Evolutionary conservation across 2,113 vertebrate genomes (phyloP), one percentile per base, ranked within the genome.

Genomic region (Colius striatus): DNA sequence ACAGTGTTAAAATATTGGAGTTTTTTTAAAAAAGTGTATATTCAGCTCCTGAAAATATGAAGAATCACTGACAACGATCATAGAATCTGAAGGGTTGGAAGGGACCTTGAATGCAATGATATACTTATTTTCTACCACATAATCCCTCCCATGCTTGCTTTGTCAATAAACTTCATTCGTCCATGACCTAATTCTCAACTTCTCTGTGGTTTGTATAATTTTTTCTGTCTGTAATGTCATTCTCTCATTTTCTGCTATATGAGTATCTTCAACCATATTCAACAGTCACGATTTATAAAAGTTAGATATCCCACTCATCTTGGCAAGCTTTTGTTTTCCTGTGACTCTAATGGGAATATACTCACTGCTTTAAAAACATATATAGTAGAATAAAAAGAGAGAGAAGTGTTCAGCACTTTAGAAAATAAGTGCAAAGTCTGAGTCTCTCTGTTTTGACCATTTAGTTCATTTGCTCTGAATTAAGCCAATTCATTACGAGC

Each of bases 211-310:
- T 53, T 34, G 16, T 41, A 38, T 12, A 21, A 2, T 34, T 48
- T 53, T 36, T 70, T 65, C 66, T 16, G 29, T 25, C 41, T 38
- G 36, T 62, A 20, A 57, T n/a, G 15, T 16, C 4, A 1, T 27
- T 53, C 21, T 62, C 30, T 73, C n/a, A 32, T 32, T 79, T 68
- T 30, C 41, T 88, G 14, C 9, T 58, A 1, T 10, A 50, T n/a
- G 21, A 53, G 57, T 22, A 3, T 6, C 34, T 61, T 48, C 45
- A 19, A 32, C 8, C 14, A 0, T 17, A 29, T 74, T 12, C 51
- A 62, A 0, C 9, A 21, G 4, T 20, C 48, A 78, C 0, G 1
- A 21, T 8, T 54, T 65, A 0, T 4, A 29, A 3, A 62, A 70
- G 11, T 23, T 55, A 9, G 15, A 25, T 1, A 74, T 38, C 8